Evolutionary conservation across 2,113 vertebrate genomes (phyloP).

Genomic region (Scomber japonicus): DNA sequence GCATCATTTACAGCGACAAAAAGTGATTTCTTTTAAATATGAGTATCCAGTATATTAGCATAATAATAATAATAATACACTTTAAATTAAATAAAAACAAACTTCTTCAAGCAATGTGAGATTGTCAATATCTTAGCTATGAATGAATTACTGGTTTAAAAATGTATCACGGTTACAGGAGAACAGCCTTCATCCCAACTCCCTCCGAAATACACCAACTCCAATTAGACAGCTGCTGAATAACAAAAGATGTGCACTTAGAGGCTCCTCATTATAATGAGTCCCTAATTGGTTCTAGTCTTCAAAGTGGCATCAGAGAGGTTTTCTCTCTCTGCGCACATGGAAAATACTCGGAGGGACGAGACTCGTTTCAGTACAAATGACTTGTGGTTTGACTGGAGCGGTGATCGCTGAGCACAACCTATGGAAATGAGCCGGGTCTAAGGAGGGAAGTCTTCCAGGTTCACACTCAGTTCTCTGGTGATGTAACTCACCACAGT

Average conservation of each 20-base stretch:
- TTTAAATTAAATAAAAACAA: not conserved
- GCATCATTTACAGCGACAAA: constrained; percentile 23
- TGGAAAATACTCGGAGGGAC: constrained; percentile 46
- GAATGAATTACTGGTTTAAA: constrained; percentile 7
- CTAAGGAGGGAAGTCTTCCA: not conserved
- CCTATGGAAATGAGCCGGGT: not conserved
- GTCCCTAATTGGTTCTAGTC: constrained; percentile 77
- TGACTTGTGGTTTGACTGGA: constrained; percentile 38
- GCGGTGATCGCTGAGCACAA: constrained; percentile 1
- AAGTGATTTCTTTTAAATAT: not conserved
- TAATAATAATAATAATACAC: not conserved
- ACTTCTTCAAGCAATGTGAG: not conserved
- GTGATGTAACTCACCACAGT: constrained; percentile 1
- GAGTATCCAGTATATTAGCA: not conserved
- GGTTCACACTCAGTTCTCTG: not conserved
- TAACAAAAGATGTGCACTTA: constrained; percentile 75
- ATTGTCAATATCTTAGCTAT: constrained; percentile 1
- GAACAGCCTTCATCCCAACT: constrained; percentile 37
- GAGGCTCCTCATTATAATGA: constrained; percentile 77
- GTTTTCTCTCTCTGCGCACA: constrained; percentile 45
- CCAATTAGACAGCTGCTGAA: constrained; percentile 77
- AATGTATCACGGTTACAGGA: constrained; percentile 24
- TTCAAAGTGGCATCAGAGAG: constrained; percentile 71
- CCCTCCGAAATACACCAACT: constrained; percentile 52
- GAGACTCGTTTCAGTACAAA: constrained; percentile 39